Percentiles rank a stretch among this genome's conserved stretches.
phyloP scores from a whole-genome alignment of 2,888 invertebrate species.

The Leptinotarsa rubiginosa region DNA sequence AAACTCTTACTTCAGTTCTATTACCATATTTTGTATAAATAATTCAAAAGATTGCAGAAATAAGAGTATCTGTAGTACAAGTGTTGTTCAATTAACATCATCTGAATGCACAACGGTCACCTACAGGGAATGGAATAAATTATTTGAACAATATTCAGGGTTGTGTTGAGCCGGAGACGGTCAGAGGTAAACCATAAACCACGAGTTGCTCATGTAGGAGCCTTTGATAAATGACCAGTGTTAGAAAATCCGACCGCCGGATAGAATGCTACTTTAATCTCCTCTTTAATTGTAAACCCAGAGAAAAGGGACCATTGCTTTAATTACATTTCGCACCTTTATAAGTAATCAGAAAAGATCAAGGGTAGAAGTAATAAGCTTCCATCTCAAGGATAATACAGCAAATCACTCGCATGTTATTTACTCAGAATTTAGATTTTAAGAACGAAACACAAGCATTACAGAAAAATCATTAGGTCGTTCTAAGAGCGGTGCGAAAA shows the following conservation, averaged over 20 bases:
- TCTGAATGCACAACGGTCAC: neutral
- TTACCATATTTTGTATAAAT: no score
- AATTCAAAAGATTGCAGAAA: no score
- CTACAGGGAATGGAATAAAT: neutral
- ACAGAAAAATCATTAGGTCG: no score
- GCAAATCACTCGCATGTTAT: neutral
- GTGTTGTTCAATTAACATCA: neutral
- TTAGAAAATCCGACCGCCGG: constrained; percentile 53
- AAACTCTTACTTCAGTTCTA: no score
- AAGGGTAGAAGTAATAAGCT: constrained; percentile 1
- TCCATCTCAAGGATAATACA: neutral
- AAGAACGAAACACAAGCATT: no score
- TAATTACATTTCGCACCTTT: constrained; percentile 45
- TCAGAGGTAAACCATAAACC: constrained; percentile 57
- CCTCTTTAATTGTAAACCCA: constrained; percentile 45
- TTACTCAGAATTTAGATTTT: neutral
- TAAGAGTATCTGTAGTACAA: no score
- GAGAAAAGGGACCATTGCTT: constrained; percentile 42
- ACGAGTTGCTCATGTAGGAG: constrained; percentile 56
- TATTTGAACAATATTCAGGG: constrained; percentile 37
- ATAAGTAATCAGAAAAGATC: constrained; percentile 39
- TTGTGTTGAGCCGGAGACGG: constrained; percentile 50
- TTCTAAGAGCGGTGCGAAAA: no score
- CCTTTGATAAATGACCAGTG: constrained; percentile 58
- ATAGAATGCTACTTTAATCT: constrained; percentile 45